Evolutionary conservation across 2,113 vertebrate genomes (phyloP), one percentile per base, ranked within the genome.

Genomic region (Tympanuchus pallidicinctus): DNA sequence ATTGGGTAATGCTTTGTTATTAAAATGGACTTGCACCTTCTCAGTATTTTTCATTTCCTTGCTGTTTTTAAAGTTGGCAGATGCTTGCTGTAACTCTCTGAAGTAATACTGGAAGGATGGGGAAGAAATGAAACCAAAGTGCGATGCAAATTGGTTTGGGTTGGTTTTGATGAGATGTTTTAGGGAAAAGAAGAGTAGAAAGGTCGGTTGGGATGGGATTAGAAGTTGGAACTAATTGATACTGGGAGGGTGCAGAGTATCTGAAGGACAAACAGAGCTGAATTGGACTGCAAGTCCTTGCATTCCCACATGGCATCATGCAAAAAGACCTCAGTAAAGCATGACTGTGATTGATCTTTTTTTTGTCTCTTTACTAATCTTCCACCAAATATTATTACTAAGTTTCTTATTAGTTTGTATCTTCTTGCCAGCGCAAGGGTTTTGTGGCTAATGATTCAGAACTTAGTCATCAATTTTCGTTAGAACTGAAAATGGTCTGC

Each of bases 401-500:
- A 27, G 80, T 74, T 74, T 91, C 45, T 71, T 43, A 21, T 43
- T 71, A 75, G n/a, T 43, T 30, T 47, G 6, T 91, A 24, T 90
- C 9, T 5, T 91, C 24, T 61, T 69, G 48, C 57, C n/a, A 54
- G 40, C 32, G 24, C n/a, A 79, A 3, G 5, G n/a, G 22, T 36
- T 94, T 93, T 91, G 59, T 93, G 86, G 57, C 69, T 69, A 14
- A 36, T 81, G 66, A 78, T 72, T 81, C 88, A 94, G 85, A 90
- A 86, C 61, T 90, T 78, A 90, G 76, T 94, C 47, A 83, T 86
- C 47, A 12, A 7, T 92, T 91, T 89, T 91, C 42, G 13, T 65
- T 61, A 69, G 85, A 83, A 65, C 82, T 78, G 79, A 81, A 83
- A 72, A 88, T 65, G 57, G 24, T 73, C 85, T 77, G 45, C 20